Percentiles rank a stretch among this genome's conserved stretches.
Conservation (phyloP, 2,113 vertebrate genomes). For the Vombatus ursinus region DNA sequence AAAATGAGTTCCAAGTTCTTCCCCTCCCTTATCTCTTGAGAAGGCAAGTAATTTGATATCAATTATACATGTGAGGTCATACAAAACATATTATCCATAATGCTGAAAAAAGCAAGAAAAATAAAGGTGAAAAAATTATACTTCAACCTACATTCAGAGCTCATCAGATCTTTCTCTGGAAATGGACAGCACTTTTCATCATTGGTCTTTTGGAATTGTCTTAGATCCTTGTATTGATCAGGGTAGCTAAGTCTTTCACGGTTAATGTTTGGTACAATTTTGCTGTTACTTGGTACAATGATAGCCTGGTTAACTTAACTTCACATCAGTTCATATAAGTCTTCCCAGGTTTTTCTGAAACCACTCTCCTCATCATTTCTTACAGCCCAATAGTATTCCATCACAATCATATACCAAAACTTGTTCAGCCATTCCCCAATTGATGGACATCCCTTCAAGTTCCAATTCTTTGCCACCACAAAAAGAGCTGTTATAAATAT, state of each 20-base stretch:
- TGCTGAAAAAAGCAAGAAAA: neutral
- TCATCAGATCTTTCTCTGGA: no score
- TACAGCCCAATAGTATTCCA: neutral
- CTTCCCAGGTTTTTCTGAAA: neutral
- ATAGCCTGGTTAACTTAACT: neutral
- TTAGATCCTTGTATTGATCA: neutral
- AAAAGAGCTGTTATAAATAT: neutral
- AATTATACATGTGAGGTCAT: neutral
- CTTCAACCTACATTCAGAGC: no score
- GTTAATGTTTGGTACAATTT: neutral
- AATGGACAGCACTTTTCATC: neutral
- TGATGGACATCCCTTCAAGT: neutral
- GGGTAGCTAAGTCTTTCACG: neutral
- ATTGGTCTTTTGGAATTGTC: neutral
- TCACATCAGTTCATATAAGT: neutral
- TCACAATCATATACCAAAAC: neutral
- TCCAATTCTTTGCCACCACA: neutral
- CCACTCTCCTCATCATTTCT: neutral
- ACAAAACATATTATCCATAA: neutral
- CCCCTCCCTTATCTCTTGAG: neutral
- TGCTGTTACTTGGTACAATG: neutral
- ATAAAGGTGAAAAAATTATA: neutral
- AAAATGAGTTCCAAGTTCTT: neutral
- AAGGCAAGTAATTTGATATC: neutral
- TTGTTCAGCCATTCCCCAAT: neutral